phyloP scores from a whole-genome alignment of 1,140 invertebrate genomes.

The Orussus abietinus region DNA sequence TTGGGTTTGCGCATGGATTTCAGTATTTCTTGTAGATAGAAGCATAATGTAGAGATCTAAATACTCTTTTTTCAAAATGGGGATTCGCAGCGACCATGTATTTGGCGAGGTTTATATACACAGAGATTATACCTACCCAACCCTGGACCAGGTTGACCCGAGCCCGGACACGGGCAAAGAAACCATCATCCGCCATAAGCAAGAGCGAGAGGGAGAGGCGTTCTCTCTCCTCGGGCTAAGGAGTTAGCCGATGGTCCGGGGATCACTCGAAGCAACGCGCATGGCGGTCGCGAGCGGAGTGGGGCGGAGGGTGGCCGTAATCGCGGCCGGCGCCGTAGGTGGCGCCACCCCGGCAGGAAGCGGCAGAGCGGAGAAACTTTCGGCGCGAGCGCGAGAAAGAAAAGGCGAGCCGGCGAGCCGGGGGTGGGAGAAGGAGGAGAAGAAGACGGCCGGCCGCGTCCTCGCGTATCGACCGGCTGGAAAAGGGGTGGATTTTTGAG shows the following conservation, averaged over 20 bases:
- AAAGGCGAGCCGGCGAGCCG: slow-evolving; percentile 35
- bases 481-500: slow-evolving; percentile 51
- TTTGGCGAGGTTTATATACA: background rate
- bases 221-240: slow-evolving; percentile 33
- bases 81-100: no score
- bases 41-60: no score
- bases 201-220: slow-evolving; percentile 12
- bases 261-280: slow-evolving; percentile 23
- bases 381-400: slow-evolving; percentile 34
- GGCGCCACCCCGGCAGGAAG: slow-evolving; percentile 44
- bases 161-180: no score
- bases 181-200: no score
- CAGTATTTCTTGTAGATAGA: no score
- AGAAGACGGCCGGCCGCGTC: slow-evolving; percentile 32
- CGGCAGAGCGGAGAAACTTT: slow-evolving; percentile 35
- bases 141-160: no score
- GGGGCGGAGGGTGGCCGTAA: slow-evolving; percentile 22
- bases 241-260: slow-evolving; percentile 26
- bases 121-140: no score
- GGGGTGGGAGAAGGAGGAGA: slow-evolving; percentile 29
- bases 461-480: slow-evolving; percentile 47
- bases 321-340: slow-evolving; percentile 25
- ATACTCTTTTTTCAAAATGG: no score
- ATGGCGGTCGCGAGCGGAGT: slow-evolving; percentile 4
- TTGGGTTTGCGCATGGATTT: no score